phyloP scores from a whole-genome alignment of 2,113 vertebrate genomes.

The Buteo buteo region DNA sequence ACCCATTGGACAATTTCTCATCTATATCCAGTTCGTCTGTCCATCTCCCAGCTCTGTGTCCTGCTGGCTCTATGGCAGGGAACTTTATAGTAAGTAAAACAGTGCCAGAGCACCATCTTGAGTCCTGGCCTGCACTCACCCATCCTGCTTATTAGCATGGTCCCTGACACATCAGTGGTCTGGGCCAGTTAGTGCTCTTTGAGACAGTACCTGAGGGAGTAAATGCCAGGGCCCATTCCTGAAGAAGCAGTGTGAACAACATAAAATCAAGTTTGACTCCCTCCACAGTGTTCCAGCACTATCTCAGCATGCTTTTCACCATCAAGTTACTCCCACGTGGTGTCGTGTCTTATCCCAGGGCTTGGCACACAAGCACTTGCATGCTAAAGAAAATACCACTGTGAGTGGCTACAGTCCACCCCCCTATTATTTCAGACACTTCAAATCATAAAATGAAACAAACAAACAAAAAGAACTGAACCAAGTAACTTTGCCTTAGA shows the following conservation, averaged over 20 bases:
- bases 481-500: not conserved
- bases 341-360: not conserved
- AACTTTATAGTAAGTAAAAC: not conserved
- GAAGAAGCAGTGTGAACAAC: not conserved
- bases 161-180: not conserved
- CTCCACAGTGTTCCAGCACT: not conserved
- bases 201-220: not conserved
- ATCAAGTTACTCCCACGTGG: not conserved
- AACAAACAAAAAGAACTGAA: not conserved
- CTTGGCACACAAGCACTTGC: not conserved
- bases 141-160: fast-evolving
- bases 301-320: not conserved
- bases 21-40: not conserved
- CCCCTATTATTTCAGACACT: not conserved
- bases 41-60: not conserved
- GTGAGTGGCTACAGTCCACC: not conserved
- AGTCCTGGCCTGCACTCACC: not conserved
- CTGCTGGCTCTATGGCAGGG: not conserved
- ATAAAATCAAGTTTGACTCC: not conserved
- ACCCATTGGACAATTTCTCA: not conserved
- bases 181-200: not conserved
- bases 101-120: not conserved
- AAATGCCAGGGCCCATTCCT: not conserved
- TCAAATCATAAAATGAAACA: not conserved
- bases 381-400: not conserved